Evolutionary conservation across 2,888 invertebrate species (phyloP), one percentile per base, ranked within the genome.

Genomic region (Andrena bucephala): DNA sequence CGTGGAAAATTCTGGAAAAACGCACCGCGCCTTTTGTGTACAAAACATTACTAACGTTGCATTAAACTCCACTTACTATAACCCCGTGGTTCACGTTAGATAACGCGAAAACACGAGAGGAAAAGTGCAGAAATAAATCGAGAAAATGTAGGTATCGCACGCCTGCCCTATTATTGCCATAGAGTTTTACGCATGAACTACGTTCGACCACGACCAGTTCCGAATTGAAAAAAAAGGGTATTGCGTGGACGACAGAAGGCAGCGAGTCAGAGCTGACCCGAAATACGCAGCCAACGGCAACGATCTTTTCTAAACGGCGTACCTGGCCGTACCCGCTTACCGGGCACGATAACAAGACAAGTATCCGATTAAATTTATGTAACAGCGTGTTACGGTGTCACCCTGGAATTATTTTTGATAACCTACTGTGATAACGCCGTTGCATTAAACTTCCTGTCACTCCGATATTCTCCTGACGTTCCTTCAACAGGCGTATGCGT

Each of bases 351-450:
- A 90, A 84, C 85, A 65, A 77, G 84, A 83, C 90, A 82, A 89
- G 85, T 88, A 90, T 87, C 86, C 86, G 91, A 91, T 92, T 89
- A 89, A 91, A 89, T 91, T 92, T 92, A 92, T 89, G 92, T 92
- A 92, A 92, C 87, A 69, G 65, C 83, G 79, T 85, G 85, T 87
- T 85, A 78, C 86, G 77, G 77, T 76, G 81, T 79, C 79, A 75
- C 66, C 77, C 65, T 77, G 71, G 76, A 84, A 88, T 90, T 87
- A 87, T 88, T 88, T 87, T 88, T 76, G 90, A 90, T 89, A 90
- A 85, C 79, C 81, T 70, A 81, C 36, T 63, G 33, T 50, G 89
- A 90, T 89, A 90, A 85, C 69, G 83, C 75, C 73, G 71, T 76
- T 74, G 59, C 36, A 70, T 57, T 67, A 50, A 29, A 67, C 20